phyloP scores from a whole-genome alignment of 2,888 invertebrate species.

The Agrotis segetum region DNA sequence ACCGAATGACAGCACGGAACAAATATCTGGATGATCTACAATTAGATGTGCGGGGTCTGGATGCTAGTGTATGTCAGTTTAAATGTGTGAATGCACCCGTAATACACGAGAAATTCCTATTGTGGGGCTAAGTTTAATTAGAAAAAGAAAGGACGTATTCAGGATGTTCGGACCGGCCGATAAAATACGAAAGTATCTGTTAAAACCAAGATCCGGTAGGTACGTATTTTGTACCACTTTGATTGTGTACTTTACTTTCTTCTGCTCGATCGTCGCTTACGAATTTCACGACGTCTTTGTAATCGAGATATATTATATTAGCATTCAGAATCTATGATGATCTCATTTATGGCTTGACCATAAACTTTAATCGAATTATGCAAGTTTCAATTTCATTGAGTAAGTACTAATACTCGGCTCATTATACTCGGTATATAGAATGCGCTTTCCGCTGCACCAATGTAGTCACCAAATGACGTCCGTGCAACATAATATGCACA shows the following conservation, averaged over 20 bases:
- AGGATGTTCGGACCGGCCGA: neutral
- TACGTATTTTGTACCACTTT: neutral
- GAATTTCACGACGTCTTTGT: too few species aligned
- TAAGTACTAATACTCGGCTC: too few species aligned
- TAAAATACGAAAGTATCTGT: neutral
- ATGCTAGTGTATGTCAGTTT: too few species aligned
- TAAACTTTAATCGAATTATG: neutral
- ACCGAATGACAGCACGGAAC: too few species aligned
- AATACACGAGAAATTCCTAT: too few species aligned
- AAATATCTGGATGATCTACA: too few species aligned
- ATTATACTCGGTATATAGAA: neutral
- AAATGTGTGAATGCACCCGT: too few species aligned
- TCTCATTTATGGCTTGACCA: neutral
- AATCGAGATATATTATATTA: too few species aligned
- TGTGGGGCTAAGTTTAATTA: too few species aligned
- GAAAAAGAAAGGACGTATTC: too few species aligned
- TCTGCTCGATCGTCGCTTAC: too few species aligned
- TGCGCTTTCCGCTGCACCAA: neutral
- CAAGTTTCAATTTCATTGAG: neutral
- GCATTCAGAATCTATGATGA: neutral
- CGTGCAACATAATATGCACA: constrained; percentile 7
- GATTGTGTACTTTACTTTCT: neutral
- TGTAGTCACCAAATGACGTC: neutral
- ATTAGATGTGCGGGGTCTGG: too few species aligned
- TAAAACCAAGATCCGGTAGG: neutral